phyloP scores from a whole-genome alignment of 2,797 vertebrate species.

The Astyanax mexicanus region DNA sequence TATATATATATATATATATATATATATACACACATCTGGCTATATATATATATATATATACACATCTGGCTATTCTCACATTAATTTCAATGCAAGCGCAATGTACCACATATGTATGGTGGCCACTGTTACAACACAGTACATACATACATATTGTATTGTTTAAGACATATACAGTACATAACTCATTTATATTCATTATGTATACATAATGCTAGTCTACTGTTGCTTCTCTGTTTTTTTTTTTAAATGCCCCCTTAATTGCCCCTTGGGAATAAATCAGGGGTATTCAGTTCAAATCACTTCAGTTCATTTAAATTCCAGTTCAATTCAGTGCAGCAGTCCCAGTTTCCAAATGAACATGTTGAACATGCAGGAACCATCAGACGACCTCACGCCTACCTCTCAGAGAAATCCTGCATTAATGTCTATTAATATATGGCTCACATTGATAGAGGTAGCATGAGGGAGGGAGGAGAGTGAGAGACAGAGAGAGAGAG shows the following conservation, averaged over 20 bases:
- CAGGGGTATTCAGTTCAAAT: background rate
- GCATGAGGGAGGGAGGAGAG: constrained; percentile 22
- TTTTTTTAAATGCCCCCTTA: background rate
- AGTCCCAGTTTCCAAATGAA: constrained; percentile 9
- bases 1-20: no score
- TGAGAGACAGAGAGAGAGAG: constrained; percentile 19
- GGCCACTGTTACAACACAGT: background rate
- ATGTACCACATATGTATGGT: no score
- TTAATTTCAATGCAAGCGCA: no score
- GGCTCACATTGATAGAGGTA: constrained; percentile 35
- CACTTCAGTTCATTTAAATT: background rate
- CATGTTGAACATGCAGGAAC: background rate
- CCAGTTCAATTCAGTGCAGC: background rate
- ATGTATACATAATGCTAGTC: no score
- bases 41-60: no score
- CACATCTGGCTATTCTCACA: no score
- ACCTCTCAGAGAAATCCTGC: constrained; percentile 32
- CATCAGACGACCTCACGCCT: constrained; percentile 28
- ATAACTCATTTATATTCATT: no score
- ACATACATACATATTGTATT: background rate
- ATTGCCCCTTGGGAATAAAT: background rate
- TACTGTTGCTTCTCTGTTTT: no score
- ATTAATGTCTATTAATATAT: constrained; percentile 50
- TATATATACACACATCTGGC: no score
- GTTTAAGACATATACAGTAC: no score